Evolutionary conservation across 2,888 invertebrate species (phyloP).

Genomic region (Papilio elwesi): DNA sequence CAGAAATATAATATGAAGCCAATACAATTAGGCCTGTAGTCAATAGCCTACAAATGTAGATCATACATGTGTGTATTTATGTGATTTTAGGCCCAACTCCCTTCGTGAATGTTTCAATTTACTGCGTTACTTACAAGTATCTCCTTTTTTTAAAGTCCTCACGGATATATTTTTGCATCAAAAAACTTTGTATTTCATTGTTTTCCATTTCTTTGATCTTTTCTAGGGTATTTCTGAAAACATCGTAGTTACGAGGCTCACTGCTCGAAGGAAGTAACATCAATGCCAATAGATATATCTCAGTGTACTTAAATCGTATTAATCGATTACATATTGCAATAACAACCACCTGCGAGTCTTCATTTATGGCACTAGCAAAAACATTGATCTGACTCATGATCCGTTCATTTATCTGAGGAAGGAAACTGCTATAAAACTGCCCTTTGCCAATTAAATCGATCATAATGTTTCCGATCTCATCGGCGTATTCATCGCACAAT

Average conservation of each 20-base stretch:
- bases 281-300: slow-evolving; percentile 50
- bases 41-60: no score
- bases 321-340: slow-evolving; percentile 26
- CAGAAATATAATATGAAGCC: no score
- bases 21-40: no score
- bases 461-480: slow-evolving; percentile 48
- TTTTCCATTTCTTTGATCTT: slow-evolving; percentile 48
- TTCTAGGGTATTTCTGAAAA: slow-evolving; percentile 45
- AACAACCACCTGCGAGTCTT: slow-evolving; percentile 13
- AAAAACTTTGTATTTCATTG: slow-evolving; percentile 48
- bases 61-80: neutral
- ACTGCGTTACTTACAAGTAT: slow-evolving; percentile 15
- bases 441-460: slow-evolving; percentile 47
- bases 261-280: slow-evolving; percentile 48
- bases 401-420: slow-evolving; percentile 26
- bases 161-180: slow-evolving; percentile 49
- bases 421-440: slow-evolving; percentile 42
- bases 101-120: neutral
- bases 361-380: slow-evolving; percentile 5
- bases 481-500: slow-evolving; percentile 46
- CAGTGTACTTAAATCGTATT: slow-evolving; percentile 43
- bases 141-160: slow-evolving; percentile 44
- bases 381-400: slow-evolving; percentile 14
- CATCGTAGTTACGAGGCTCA: slow-evolving; percentile 29
- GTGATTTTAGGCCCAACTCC: neutral